phyloP scores from a whole-genome alignment of 2,113 vertebrate species.

The Gymnocephalus cernua region DNA sequence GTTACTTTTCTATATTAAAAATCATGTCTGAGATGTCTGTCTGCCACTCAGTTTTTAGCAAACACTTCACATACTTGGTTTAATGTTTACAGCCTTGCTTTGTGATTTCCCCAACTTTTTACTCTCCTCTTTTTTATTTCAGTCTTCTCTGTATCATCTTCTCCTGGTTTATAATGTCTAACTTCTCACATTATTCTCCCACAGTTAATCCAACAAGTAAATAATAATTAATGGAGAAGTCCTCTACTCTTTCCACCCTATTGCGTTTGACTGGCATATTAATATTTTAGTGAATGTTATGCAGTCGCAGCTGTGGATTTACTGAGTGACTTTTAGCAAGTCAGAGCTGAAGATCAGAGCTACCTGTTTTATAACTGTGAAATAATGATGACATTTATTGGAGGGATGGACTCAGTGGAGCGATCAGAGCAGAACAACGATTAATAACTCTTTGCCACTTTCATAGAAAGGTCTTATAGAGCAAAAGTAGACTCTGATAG shows the following conservation, averaged over 20 bases:
- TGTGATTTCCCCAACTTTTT: constrained; percentile 7
- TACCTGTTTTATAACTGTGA: constrained; percentile 38
- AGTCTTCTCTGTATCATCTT: not conserved
- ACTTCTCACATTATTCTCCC: constrained; percentile 16
- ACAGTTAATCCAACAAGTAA: constrained; percentile 15
- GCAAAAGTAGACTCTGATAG: not conserved
- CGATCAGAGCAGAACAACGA: constrained; percentile 3
- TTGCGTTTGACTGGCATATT: constrained; percentile 34
- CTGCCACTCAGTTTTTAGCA: not conserved
- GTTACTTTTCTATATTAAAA: not conserved
- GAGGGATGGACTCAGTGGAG: constrained; percentile 37
- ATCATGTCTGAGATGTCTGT: not conserved
- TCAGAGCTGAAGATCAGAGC: constrained; percentile 1
- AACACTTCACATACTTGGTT: not conserved
- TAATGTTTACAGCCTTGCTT: not conserved
- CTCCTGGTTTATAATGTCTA: not conserved
- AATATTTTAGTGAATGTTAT: constrained; percentile 42
- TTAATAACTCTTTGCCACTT: constrained; percentile 10
- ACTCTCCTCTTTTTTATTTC: not conserved
- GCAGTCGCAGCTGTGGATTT: constrained; percentile 22
- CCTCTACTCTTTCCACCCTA: constrained; percentile 3
- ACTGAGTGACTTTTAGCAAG: constrained; percentile 14
- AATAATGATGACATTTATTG: constrained; percentile 46
- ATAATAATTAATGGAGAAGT: constrained; percentile 26
- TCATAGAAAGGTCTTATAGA: not conserved